A percentile compares a stretch with the other conserved stretches of the same genome.
These are phyloP conservation scores for Petromus typicus DNA, from an alignment of 2,113 vertebrate genomes.

Conservation along the genomic window DNA sequence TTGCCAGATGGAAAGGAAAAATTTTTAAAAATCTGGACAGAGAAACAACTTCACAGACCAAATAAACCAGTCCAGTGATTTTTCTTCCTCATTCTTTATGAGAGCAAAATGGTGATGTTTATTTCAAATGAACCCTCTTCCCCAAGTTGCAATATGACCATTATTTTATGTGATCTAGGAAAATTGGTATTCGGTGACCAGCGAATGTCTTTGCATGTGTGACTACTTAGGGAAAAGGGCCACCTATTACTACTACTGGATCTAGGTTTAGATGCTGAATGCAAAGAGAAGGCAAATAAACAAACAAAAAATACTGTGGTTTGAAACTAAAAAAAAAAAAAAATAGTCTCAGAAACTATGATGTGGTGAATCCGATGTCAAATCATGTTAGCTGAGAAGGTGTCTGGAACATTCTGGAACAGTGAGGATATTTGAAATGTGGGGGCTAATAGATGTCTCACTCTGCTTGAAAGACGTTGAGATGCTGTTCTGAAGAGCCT, in stretches of 20 bases:
- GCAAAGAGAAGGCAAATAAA: conserved; percentile 60
- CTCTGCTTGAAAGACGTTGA: conserved; percentile 57
- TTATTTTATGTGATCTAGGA: background rate
- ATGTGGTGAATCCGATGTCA: conserved; percentile 53
- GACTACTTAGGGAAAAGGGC: conserved; percentile 1
- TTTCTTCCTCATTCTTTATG: background rate
- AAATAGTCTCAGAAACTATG: conserved; percentile 41
- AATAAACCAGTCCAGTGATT: conserved; percentile 26
- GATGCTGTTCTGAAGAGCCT: conserved; percentile 47
- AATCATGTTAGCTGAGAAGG: conserved; percentile 6
- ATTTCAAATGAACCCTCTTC: conserved; percentile 51
- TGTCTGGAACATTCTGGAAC: conserved; percentile 40
- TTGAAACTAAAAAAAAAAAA: background rate
- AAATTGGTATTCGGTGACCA: background rate
- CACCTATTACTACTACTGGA: conserved; percentile 1
- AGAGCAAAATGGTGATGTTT: conserved; percentile 20
- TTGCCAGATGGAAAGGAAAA: background rate
- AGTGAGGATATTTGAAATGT: background rate
- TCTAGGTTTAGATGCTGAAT: conserved; percentile 64
- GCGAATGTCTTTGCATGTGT: background rate
- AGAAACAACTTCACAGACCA: conserved; percentile 5
- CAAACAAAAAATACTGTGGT: too few relatives aligned
- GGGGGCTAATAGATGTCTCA: conserved; percentile 36
- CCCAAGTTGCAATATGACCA: background rate
- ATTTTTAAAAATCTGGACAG: background rate